Percentiles rank a stretch among this genome's conserved stretches.
phyloP scores from a whole-genome alignment of 2,113 vertebrate genomes.

The Aspidoscelis tigris region DNA sequence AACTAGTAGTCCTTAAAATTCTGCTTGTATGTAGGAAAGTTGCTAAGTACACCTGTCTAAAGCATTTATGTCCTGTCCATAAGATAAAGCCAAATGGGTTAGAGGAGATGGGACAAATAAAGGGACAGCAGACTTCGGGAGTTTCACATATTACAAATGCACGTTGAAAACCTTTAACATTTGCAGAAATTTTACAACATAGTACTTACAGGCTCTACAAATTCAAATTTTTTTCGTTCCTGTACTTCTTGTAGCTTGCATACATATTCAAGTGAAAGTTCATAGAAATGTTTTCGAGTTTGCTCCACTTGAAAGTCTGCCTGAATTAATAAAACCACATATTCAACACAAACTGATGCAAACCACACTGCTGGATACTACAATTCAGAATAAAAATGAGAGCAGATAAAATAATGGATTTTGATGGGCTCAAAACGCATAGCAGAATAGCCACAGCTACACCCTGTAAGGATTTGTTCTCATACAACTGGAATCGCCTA shows the following conservation, averaged over 20 bases:
- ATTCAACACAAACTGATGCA: conserved; percentile 26
- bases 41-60: too few relatives aligned
- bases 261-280: conserved; percentile 93
- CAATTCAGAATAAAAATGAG: not conserved
- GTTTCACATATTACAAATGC: too few relatives aligned
- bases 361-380: not conserved
- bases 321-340: conserved; percentile 68
- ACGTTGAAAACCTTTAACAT: not conserved
- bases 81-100: too few relatives aligned
- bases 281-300: conserved; percentile 92
- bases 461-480: too few relatives aligned
- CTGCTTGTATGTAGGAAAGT: too few relatives aligned
- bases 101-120: too few relatives aligned
- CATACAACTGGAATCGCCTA: too few relatives aligned
- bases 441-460: too few relatives aligned
- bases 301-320: conserved; percentile 90
- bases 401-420: not conserved
- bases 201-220: conserved; percentile 95
- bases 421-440: not conserved
- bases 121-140: too few relatives aligned
- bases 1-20: too few relatives aligned
- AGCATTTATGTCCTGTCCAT: too few relatives aligned
- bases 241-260: conserved; percentile 98
- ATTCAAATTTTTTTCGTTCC: conserved; percentile 98
- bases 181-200: not conserved